phyloP scores from a whole-genome alignment of 2,797 vertebrate species.

The Falco concolor region DNA sequence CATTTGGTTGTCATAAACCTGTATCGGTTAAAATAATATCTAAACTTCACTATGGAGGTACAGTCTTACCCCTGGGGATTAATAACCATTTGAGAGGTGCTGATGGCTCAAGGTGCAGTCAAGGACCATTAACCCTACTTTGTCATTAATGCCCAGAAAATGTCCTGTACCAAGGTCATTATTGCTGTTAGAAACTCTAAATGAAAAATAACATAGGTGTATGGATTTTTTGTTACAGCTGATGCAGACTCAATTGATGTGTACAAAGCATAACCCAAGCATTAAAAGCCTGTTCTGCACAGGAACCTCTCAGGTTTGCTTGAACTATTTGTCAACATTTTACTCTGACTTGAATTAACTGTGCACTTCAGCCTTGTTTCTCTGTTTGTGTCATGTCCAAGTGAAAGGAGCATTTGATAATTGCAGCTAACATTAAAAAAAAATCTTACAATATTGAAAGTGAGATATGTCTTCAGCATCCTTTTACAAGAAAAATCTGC shows the following conservation, averaged over 20 bases:
- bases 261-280: background rate
- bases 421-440: background rate
- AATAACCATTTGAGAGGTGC: constrained; percentile 59
- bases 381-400: background rate
- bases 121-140: constrained; percentile 66
- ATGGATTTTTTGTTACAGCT: background rate
- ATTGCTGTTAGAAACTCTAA: constrained; percentile 50
- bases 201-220: background rate
- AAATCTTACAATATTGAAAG: background rate
- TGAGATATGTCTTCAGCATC: background rate
- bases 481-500: background rate
- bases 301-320: background rate
- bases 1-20: background rate
- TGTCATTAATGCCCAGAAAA: constrained; percentile 63
- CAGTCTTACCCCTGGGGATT: constrained; percentile 50
- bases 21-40: constrained; percentile 33
- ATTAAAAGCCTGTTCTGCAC: background rate
- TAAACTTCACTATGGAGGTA: constrained; percentile 35
- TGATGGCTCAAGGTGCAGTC: constrained; percentile 57
- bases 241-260: background rate
- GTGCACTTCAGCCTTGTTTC: background rate
- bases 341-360: background rate
- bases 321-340: background rate
- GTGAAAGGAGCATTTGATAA: background rate
- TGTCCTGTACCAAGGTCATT: background rate